Evolutionary conservation across 2,888 invertebrate species (phyloP), one percentile per base, ranked within the genome.

Genomic region (Drosophila prolongata): DNA sequence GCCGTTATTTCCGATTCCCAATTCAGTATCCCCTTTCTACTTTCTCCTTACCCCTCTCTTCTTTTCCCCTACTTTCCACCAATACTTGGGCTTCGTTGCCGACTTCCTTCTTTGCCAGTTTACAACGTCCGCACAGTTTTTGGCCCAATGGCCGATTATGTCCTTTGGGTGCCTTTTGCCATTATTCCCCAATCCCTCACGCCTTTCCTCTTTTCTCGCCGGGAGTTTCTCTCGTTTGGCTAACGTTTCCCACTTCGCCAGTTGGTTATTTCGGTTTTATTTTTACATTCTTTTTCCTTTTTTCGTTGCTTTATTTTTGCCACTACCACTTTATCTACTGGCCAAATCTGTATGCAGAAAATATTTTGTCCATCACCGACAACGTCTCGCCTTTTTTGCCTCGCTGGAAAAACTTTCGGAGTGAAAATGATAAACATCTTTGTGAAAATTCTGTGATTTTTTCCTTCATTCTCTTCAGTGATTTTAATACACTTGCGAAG

Each of bases 351-450:
- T 86, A 89, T 89, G 85, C 89, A 85, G 81, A 89, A 85, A 88
- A 88, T 86, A 80, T 86, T 88, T 78, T 76, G 65, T 55, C 75
- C 68, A 56, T 66, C 73, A 58, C 59, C 71, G 57, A 69, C 69
- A 47, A 57, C 70, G 43, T 55, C 49, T 38, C 34, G 24, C 50
- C 43, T 49, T 34, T 24, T 42, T 11, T 19, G 54, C 44, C 35
- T 13, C 9, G 24, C 8, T 27, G 68, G 68, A 57, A 78, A 80
- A 87, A 88, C 86, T 88, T 83, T 83, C 52, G 68, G 76, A 87
- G 83, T 89, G 80, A 87, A 87, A 87, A 87, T 89, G 86, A 87
- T 87, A 87, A 89, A 87, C 88, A 87, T 87, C 86, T 88, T 87
- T 89, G 87, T 79, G 79, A 80, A 70, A 80, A 87, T 79, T 79